Evolutionary conservation across 2,888 invertebrate species (phyloP).

Genomic region (Vesta saturnalis): DNA sequence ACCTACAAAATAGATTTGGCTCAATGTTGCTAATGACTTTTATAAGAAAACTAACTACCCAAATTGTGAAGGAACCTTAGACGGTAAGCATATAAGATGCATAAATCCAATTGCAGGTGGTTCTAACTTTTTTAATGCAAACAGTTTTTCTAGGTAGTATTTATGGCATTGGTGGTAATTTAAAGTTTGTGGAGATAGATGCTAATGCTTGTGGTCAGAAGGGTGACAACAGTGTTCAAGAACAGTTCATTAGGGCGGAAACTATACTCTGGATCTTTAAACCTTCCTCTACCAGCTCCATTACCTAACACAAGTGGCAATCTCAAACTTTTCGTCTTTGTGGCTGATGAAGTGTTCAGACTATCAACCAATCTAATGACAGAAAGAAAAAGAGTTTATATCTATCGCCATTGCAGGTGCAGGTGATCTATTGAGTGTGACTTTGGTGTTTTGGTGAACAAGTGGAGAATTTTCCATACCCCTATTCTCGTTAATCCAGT

Average conservation of each 20-base stretch:
- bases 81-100: slow-evolving; percentile 16
- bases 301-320: not conserved
- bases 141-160: not conserved
- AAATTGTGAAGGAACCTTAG: not conserved
- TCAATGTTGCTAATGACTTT: not conserved
- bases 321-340: not conserved
- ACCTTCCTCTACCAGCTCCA: not conserved
- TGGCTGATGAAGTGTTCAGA: slow-evolving; percentile 26
- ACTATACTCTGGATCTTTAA: slow-evolving; percentile 6
- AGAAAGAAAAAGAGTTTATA: slow-evolving; percentile 12
- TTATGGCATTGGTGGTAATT: slow-evolving; percentile 12
- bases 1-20: not conserved
- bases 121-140: not conserved
- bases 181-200: slow-evolving; percentile 3
- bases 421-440: slow-evolving; percentile 4
- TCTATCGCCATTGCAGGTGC: slow-evolving; percentile 13
- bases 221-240: not conserved
- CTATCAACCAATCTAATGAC: slow-evolving; percentile 7
- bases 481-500: slow-evolving; percentile 2
- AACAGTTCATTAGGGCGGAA: not conserved
- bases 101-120: not conserved
- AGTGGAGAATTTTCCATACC: slow-evolving; percentile 16
- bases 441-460: slow-evolving; percentile 15
- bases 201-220: not conserved
- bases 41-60: not conserved